phyloP scores from a whole-genome alignment of 2,113 vertebrate species.

The Boleophthalmus pectinirostris region DNA sequence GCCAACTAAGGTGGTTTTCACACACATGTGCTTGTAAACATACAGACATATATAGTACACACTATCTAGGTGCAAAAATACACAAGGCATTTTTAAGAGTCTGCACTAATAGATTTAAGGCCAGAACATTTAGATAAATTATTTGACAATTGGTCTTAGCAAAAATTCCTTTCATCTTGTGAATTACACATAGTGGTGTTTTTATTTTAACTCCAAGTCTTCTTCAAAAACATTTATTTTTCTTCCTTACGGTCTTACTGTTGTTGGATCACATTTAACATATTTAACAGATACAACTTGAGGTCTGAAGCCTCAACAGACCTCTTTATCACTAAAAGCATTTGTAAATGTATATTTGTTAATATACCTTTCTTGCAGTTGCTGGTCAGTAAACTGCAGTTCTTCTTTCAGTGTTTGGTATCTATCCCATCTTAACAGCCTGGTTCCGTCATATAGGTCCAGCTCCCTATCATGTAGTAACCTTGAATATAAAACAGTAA shows the following conservation, averaged over 20 bases:
- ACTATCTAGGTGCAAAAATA: neutral
- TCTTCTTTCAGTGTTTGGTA: slow-evolving; percentile 86
- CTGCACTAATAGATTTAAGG: neutral
- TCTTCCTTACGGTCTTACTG: too few species aligned
- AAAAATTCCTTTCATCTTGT: neutral
- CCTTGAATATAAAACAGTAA: slow-evolving; percentile 64
- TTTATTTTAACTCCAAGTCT: too few species aligned
- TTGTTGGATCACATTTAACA: too few species aligned
- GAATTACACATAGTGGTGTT: neutral
- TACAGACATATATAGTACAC: slow-evolving; percentile 1
- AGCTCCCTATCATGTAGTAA: slow-evolving; percentile 93
- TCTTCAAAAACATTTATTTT: too few species aligned
- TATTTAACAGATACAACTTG: neutral
- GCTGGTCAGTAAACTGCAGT: slow-evolving; percentile 82
- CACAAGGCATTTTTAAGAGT: neutral
- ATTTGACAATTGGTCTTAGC: neutral
- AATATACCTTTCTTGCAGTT: slow-evolving; percentile 81
- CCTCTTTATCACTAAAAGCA: neutral
- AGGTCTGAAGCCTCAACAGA: neutral
- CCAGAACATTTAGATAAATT: neutral
- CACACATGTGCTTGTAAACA: neutral
- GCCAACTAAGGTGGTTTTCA: slow-evolving; percentile 52
- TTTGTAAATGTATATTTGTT: neutral
- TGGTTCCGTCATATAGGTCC: slow-evolving; percentile 90
- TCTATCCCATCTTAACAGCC: slow-evolving; percentile 88